phyloP scores from a whole-genome alignment of 2,113 vertebrate species.

The Plectropomus leopardus region DNA sequence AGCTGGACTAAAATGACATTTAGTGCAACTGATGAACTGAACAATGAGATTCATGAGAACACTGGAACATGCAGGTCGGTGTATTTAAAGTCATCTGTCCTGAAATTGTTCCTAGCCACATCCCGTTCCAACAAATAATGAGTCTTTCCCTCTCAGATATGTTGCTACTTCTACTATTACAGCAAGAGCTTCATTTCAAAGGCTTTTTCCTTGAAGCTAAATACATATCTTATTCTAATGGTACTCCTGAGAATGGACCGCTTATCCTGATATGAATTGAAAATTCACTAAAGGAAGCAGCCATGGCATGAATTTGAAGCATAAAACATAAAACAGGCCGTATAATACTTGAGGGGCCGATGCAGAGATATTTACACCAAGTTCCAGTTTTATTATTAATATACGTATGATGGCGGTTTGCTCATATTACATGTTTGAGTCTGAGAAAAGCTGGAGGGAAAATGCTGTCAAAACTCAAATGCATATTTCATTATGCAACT shows the following conservation, averaged over 20 bases:
- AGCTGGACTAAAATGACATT: conserved; percentile 20
- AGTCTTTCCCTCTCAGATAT: conserved; percentile 58
- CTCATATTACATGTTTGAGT: conserved; percentile 27
- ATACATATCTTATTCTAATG: conserved; percentile 80
- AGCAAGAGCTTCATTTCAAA: conserved; percentile 73
- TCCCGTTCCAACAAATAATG: conserved; percentile 62
- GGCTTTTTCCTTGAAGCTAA: conserved; percentile 80
- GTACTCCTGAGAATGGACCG: conserved; percentile 72
- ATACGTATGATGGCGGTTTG: conserved; percentile 10
- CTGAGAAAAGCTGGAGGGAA: conserved; percentile 23
- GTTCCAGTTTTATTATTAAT: conserved; percentile 59
- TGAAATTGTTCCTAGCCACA: conserved; percentile 45
- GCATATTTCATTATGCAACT: conserved; percentile 46
- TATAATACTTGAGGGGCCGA: conserved; percentile 29
- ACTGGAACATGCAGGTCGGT: background rate
- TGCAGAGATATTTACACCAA: conserved; percentile 51
- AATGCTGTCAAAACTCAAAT: conserved; percentile 9
- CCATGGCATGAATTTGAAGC: conserved; percentile 66
- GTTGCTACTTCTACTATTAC: conserved; percentile 65
- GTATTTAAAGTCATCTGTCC: conserved; percentile 15
- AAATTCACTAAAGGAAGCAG: conserved; percentile 74
- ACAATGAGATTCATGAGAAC: conserved; percentile 18
- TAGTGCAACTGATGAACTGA: background rate
- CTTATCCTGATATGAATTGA: conserved; percentile 76
- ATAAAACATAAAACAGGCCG: conserved; percentile 46